Evolutionary conservation across 2,797 vertebrate species (phyloP), one percentile per base, ranked within the genome.

Genomic region (Alauda arvensis): DNA sequence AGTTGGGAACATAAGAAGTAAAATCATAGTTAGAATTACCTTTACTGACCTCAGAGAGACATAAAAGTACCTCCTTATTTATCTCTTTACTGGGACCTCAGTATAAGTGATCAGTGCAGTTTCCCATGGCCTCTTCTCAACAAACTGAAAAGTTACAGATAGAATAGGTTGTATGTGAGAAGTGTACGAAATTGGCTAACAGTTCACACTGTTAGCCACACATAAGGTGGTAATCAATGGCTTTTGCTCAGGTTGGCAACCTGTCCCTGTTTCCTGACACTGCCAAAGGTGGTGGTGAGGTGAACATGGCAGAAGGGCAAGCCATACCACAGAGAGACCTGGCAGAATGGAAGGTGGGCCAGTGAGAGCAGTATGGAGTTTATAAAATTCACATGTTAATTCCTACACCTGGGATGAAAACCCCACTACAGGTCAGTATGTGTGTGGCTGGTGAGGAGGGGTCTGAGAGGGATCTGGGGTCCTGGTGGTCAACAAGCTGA

Each of bases 381-480:
- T 43, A 49, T 20, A 15, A 75, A 55, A n/a, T 40, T 20, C 8
- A 31, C 20, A 4, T 10, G 6, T 2, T 29, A 33, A n/a, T 29
- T 63, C 8, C n/a, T 70, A 18, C 9, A 18, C 11, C 21, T 29
- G 21, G 16, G 10, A n/a, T 3, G 2, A 67, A 69, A 81, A 49
- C 1, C 4, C 12, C 17, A 12, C 29, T 23, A 4, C 28, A 42
- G 26, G 17, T 13, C 31, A 46, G 15, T 13, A 4, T 2, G 3
- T 26, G 12, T 6, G 6, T 40, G 18, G 10, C 40, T 66, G 29
- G 8, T 1, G 1, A 69, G 43, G 5, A 69, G 52, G 5, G n/a
- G 25, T 6, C 2, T 37, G 37, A 37, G 37, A 37, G 37, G 37
- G 37, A 37, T 37, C 11, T 4, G 2, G 8, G 3, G 19, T 60